phyloP scores from a whole-genome alignment of 2,113 vertebrate species.

The Brachionichthys hirsutus region DNA sequence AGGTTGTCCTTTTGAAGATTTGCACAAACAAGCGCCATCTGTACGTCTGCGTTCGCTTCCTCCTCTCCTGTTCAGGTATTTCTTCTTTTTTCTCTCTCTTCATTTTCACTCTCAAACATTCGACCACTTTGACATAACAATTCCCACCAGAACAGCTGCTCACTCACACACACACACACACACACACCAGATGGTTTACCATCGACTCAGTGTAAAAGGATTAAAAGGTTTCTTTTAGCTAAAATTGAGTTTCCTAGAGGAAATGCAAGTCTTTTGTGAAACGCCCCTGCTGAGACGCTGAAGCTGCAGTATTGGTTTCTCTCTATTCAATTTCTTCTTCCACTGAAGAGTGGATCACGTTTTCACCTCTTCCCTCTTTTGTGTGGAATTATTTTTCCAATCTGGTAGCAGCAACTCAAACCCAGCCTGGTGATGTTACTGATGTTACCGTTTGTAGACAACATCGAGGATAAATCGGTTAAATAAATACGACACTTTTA shows the following conservation, averaged over 20 bases:
- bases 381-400: neutral
- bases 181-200: slow-evolving; percentile 52
- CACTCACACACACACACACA: slow-evolving; percentile 16
- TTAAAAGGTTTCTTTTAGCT: slow-evolving; percentile 60
- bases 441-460: neutral
- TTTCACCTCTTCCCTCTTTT: neutral
- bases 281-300: slow-evolving; percentile 26
- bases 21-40: slow-evolving; percentile 45
- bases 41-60: neutral
- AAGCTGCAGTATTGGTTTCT: slow-evolving; percentile 11
- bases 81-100: slow-evolving; percentile 40
- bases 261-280: slow-evolving; percentile 19
- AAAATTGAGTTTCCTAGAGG: slow-evolving; percentile 50
- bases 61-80: slow-evolving; percentile 31
- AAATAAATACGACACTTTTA: slow-evolving; percentile 4
- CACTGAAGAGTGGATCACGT: slow-evolving; percentile 11
- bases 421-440: neutral
- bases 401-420: slow-evolving; percentile 10
- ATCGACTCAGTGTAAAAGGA: slow-evolving; percentile 34
- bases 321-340: slow-evolving; percentile 1
- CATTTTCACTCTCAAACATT: slow-evolving; percentile 54
- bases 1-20: slow-evolving; percentile 35
- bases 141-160: slow-evolving; percentile 58
- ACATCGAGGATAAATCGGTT: neutral
- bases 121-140: slow-evolving; percentile 57